phyloP scores from a whole-genome alignment of 1,140 invertebrate species.

The Coenobita brevimanus region DNA sequence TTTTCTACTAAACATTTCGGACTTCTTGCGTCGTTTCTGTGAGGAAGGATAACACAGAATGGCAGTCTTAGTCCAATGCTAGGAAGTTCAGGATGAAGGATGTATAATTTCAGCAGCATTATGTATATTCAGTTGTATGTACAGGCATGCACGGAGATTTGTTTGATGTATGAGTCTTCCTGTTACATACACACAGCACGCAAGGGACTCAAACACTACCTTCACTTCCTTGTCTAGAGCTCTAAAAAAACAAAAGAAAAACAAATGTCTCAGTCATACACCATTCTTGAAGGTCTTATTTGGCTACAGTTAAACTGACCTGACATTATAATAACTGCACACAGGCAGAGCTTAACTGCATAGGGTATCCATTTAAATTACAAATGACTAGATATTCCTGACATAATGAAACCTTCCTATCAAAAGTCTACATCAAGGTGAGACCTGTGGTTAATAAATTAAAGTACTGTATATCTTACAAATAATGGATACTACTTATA shows the following conservation, averaged over 20 bases:
- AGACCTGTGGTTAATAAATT: too few relatives aligned
- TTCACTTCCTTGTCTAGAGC: slow-evolving; percentile 64
- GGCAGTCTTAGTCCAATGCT: not conserved
- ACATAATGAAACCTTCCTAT: too few relatives aligned
- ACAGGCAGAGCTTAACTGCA: too few relatives aligned
- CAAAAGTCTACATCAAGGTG: too few relatives aligned
- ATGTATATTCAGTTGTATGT: slow-evolving; percentile 12
- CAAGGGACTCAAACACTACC: slow-evolving; percentile 54
- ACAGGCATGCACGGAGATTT: slow-evolving; percentile 25
- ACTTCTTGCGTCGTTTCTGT: slow-evolving; percentile 70
- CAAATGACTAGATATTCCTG: too few relatives aligned
- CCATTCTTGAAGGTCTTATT: slow-evolving; percentile 47
- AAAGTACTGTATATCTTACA: too few relatives aligned
- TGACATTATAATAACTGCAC: too few relatives aligned
- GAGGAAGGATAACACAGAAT: slow-evolving; percentile 21
- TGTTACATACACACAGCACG: slow-evolving; percentile 57
- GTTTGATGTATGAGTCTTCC: slow-evolving; percentile 39
- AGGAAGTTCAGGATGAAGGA: too few relatives aligned
- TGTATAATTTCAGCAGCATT: not conserved
- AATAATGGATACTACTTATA: too few relatives aligned
- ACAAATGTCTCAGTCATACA: slow-evolving; percentile 56
- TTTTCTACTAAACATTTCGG: slow-evolving; percentile 70
- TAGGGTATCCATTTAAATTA: too few relatives aligned
- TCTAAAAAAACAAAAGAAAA: slow-evolving; percentile 60
- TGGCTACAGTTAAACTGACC: slow-evolving; percentile 3